phyloP scores from a whole-genome alignment of 1,140 invertebrate genomes.

The Drosophila kepulauana region DNA sequence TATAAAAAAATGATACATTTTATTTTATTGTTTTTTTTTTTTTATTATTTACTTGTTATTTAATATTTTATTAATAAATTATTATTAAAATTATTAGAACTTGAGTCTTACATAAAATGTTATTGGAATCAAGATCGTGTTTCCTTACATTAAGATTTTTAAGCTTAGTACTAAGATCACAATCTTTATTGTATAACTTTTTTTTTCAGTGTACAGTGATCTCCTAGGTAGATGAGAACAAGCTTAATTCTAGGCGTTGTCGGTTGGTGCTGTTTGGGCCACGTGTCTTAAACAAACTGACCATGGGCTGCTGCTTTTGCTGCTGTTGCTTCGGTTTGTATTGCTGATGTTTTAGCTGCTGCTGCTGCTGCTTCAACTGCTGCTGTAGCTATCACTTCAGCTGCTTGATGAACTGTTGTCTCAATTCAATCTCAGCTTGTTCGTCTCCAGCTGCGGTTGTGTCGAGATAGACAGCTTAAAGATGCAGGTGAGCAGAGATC shows the following conservation, averaged over 20 bases:
- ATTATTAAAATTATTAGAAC: too few relatives aligned
- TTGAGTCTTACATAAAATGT: too few relatives aligned
- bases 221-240: slow-evolving; percentile 3
- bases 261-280: slow-evolving; percentile 24
- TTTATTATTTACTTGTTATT: too few relatives aligned
- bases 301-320: slow-evolving; percentile 12
- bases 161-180: too few relatives aligned
- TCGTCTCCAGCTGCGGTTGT: background rate
- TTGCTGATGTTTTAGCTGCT: too few relatives aligned
- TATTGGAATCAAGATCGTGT: too few relatives aligned
- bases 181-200: too few relatives aligned
- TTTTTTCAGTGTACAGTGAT: slow-evolving; percentile 1
- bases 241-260: background rate
- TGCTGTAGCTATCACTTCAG: too few relatives aligned
- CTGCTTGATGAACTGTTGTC: background rate
- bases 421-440: slow-evolving; percentile 15
- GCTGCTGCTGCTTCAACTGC: slow-evolving; percentile 11
- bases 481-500: slow-evolving; percentile 22
- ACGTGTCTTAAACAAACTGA: slow-evolving; percentile 26
- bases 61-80: too few relatives aligned
- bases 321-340: background rate
- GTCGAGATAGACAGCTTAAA: background rate
- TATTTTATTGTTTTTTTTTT: too few relatives aligned
- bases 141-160: too few relatives aligned
- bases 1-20: too few relatives aligned